Percentiles rank a stretch among this genome's conserved stretches.
Conservation (phyloP, 2,888 invertebrate species). For the Hydrotaea diabolus region DNA sequence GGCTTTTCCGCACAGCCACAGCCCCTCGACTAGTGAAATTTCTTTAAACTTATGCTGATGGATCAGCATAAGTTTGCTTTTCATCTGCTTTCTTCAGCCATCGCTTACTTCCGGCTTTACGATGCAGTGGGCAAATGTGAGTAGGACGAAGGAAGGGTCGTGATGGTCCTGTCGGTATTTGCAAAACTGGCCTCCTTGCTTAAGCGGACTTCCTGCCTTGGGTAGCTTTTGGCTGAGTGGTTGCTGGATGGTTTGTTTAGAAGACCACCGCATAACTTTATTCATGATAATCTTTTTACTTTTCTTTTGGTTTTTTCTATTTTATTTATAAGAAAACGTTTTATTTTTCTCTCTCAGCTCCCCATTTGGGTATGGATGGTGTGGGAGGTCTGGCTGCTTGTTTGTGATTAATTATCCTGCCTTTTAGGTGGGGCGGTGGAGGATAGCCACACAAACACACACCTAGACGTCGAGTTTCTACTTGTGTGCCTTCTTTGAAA, state of each 20-base stretch:
- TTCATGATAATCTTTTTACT: background rate
- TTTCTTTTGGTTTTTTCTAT: background rate
- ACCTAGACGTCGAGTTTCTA: background rate
- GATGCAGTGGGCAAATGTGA: too few relatives aligned
- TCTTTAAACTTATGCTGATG: background rate
- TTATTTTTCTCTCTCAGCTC: background rate
- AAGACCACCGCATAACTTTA: background rate
- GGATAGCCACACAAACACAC: background rate
- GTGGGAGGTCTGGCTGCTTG: background rate
- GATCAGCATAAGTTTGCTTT: background rate
- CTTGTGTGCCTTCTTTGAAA: background rate
- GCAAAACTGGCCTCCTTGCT: background rate
- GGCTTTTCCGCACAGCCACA: background rate
- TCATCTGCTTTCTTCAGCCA: background rate
- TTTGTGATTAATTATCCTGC: slow-evolving; percentile 34
- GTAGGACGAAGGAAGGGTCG: background rate
- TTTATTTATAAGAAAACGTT: background rate
- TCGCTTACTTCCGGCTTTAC: too few relatives aligned
- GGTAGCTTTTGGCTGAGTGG: background rate
- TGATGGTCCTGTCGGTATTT: too few relatives aligned
- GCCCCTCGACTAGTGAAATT: too few relatives aligned
- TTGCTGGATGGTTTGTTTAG: background rate
- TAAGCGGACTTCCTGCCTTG: background rate
- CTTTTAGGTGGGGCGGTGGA: background rate
- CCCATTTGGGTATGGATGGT: too few relatives aligned